These are phyloP conservation scores for Callocephalon fimbriatum DNA, from an alignment of 2,113 vertebrate genomes.

Conservation along the genomic window DNA sequence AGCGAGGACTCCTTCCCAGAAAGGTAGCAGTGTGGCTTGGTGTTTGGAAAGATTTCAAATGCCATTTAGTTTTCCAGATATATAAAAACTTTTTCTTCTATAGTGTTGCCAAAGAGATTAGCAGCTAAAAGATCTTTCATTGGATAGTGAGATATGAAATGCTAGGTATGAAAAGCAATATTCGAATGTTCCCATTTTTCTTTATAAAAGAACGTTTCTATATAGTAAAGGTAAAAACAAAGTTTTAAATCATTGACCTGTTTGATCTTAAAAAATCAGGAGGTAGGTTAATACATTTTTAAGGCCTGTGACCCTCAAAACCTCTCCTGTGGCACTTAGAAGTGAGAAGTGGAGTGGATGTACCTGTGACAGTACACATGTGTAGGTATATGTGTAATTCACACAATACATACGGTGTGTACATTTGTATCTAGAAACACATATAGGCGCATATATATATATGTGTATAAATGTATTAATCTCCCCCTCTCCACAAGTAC, in stretches of 20 bases:
- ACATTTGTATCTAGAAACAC: not conserved
- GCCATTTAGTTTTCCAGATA: not conserved
- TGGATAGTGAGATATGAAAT: not conserved
- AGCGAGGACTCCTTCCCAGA: not conserved
- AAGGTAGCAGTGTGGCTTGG: not conserved
- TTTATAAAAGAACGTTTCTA: not conserved
- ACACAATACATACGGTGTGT: rapidly evolving
- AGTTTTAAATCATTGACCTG: not conserved
- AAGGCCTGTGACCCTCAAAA: not conserved
- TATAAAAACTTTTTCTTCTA: not conserved
- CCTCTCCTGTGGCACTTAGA: not conserved
- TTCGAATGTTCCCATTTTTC: not conserved
- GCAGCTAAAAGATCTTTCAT: not conserved
- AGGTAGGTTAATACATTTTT: not conserved
- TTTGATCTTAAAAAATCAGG: not conserved
- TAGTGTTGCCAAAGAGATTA: not conserved
- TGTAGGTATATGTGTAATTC: not conserved
- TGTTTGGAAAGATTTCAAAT: not conserved
- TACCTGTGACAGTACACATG: not conserved
- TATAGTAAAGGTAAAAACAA: not conserved
- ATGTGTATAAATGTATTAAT: not conserved
- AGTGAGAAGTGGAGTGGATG: not conserved
- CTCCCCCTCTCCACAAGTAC: not conserved
- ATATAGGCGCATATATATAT: not conserved
- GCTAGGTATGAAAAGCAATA: not conserved